A percentile compares a stretch with the other conserved stretches of the same genome.
Evolutionary conservation across 2,797 vertebrate genomes (phyloP).

Genomic region (Nothura maculosa): DNA sequence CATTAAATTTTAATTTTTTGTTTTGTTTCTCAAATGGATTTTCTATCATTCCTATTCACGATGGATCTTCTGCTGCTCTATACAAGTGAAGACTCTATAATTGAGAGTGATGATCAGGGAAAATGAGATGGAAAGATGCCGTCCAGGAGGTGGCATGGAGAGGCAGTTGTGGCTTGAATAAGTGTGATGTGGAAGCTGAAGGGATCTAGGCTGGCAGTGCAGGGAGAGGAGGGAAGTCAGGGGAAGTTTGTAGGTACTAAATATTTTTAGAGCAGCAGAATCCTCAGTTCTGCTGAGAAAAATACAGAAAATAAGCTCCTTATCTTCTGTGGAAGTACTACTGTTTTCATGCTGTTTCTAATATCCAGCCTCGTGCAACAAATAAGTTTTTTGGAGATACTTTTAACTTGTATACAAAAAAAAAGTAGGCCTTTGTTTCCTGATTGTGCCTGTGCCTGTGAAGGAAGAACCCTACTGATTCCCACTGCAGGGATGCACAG

Average conservation of each 20-base stretch:
- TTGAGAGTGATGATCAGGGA: not conserved
- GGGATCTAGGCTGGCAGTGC: not conserved
- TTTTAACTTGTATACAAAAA: not conserved
- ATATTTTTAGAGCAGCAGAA: not conserved
- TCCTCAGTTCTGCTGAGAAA: not conserved
- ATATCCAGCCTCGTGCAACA: not conserved
- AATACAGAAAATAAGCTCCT: not conserved
- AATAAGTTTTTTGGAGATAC: not conserved
- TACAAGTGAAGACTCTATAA: not conserved
- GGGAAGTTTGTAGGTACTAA: not conserved
- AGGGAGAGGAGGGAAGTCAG: not conserved
- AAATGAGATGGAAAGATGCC: not conserved
- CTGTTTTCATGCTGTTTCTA: not conserved
- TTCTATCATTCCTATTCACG: not conserved
- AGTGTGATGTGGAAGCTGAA: not conserved
- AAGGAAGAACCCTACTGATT: not conserved
- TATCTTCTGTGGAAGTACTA: not conserved
- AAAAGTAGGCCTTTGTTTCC: not conserved
- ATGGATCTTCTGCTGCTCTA: not conserved
- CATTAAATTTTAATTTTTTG: not conserved
- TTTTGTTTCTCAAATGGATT: not conserved
- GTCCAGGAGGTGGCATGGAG: not conserved
- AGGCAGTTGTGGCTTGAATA: not conserved
- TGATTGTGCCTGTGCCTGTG: not conserved
- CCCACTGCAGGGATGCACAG: not conserved